Evolutionary conservation across 2,797 vertebrate species (phyloP).

Genomic region (Tolypeutes matacus): DNA sequence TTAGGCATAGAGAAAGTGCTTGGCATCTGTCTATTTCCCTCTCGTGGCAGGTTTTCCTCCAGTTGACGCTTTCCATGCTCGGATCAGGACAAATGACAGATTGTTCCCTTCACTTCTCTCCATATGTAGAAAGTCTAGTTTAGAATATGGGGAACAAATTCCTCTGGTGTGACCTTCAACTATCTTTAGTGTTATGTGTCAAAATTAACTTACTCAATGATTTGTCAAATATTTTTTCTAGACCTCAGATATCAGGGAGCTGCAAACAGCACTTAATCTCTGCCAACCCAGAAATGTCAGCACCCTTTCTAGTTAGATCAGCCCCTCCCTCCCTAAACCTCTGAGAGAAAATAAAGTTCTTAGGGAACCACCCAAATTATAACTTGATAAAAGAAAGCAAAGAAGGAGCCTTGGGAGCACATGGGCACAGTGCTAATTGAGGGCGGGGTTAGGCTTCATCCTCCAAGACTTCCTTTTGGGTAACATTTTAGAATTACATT

Average conservation of each 20-base stretch:
- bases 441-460: not conserved
- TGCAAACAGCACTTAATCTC: conserved; percentile 41
- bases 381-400: conserved; percentile 30
- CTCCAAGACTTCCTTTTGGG: not conserved
- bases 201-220: conserved; percentile 36
- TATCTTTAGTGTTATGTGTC: not conserved
- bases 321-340: not conserved
- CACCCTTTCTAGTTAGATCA: not conserved
- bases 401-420: not conserved
- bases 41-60: not conserved
- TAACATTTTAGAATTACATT: conserved; percentile 5
- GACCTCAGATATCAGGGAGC: not conserved
- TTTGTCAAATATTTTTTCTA: not conserved
- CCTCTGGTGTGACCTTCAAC: conserved; percentile 7
- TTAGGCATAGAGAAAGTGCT: not conserved
- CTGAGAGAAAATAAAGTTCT: conserved; percentile 18
- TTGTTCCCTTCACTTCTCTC: not conserved
- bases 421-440: not conserved
- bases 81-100: not conserved
- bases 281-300: conserved; percentile 33
- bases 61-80: not conserved
- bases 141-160: not conserved
- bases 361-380: conserved; percentile 27
- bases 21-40: not conserved
- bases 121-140: not conserved